Evolutionary conservation across 1,140 invertebrate genomes (phyloP).

Genomic region (Drosophila melanogaster): Release_6_plus_ISO1_MT NC_004354.4:5335501-5336000

Average conservation of each 20-base stretch:
- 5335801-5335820: conserved; percentile 70
- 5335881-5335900: conserved; percentile 3
- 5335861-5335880: conserved; percentile 29
- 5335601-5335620: background rate
- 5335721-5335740: conserved; percentile 17
- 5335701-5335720: conserved; percentile 6
- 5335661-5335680: conserved; percentile 3
- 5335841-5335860: conserved; percentile 32
- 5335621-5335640: conserved; percentile 45
- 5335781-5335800: conserved; percentile 81
- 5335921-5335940: conserved; percentile 15
- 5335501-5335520: conserved; percentile 78
- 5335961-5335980: background rate
- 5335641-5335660: conserved; percentile 53
- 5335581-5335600: background rate
- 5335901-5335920: conserved; percentile 14
- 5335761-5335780: conserved; percentile 63
- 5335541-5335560: conserved; percentile 74
- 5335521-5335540: conserved; percentile 68
- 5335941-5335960: background rate
- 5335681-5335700: too few relatives aligned
- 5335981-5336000: background rate
- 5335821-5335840: conserved; percentile 46
- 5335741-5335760: conserved; percentile 24
- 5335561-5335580: background rate